Evolutionary conservation across 92 coral and sea anemone species (phyloP).

Genomic region (Porites rus): DNA sequence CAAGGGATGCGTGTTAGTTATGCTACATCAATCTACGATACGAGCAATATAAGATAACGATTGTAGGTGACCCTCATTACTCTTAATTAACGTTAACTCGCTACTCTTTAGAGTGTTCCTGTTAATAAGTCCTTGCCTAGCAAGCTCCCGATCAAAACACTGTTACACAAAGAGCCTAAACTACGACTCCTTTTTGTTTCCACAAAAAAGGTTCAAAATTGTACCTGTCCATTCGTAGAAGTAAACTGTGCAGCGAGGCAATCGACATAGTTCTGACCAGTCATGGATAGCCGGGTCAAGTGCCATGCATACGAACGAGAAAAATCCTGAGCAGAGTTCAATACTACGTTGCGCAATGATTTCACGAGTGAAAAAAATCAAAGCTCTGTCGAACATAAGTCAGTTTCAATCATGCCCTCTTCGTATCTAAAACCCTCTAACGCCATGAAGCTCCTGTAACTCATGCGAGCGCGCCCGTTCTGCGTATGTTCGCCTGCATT

Average conservation of each 20-base stretch:
- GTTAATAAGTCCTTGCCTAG: constrained; percentile 28
- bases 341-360: too few relatives aligned
- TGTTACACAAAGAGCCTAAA: not conserved
- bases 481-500: not conserved
- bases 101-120: constrained; percentile 17
- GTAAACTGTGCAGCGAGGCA: too few relatives aligned
- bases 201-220: too few relatives aligned
- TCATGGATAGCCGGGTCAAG: constrained; percentile 26
- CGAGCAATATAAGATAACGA: constrained; percentile 12
- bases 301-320: not conserved
- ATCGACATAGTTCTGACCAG: not conserved
- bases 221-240: too few relatives aligned
- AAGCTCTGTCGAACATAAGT: constrained; percentile 50
- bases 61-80: constrained; percentile 31
- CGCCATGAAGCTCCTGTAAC: constrained; percentile 42
- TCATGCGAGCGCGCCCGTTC: constrained; percentile 9
- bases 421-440: constrained; percentile 33
- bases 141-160: constrained; percentile 42
- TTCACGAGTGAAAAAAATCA: not conserved
- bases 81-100: constrained; percentile 16
- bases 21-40: not conserved
- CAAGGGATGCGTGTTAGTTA: too few relatives aligned
- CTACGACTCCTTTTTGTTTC: not conserved
- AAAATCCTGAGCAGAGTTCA: too few relatives aligned
- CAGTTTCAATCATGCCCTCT: constrained; percentile 50